Percentiles rank a stretch among this genome's conserved stretches.
phyloP scores from a whole-genome alignment of 1,140 invertebrate genomes.

The Asobara japonica region DNA sequence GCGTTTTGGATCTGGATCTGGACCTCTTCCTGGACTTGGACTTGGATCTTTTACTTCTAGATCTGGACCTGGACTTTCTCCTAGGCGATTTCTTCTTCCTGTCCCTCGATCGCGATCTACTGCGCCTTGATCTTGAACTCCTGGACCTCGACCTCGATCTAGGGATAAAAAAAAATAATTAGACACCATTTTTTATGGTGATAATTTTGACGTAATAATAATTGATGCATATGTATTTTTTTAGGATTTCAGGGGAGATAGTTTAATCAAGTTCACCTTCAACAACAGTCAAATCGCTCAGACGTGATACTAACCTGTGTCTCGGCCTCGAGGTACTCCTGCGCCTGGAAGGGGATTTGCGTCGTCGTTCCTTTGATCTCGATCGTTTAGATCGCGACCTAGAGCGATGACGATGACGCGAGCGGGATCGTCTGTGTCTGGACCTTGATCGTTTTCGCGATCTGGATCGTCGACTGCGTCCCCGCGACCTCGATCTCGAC shows the following conservation, averaged over 20 bases:
- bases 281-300: no score
- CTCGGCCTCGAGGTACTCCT: slow-evolving; percentile 58
- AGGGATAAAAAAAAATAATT: no score
- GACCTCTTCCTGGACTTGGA: slow-evolving; percentile 55
- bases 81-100: slow-evolving; percentile 60
- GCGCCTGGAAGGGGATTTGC: slow-evolving; percentile 60
- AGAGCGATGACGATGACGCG: slow-evolving; percentile 60
- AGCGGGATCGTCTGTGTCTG: slow-evolving; percentile 69
- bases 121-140: slow-evolving; percentile 69
- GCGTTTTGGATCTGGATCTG: slow-evolving; percentile 61
- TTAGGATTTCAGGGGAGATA: no score
- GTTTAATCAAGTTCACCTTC: no score
- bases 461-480: slow-evolving; percentile 65
- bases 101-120: slow-evolving; percentile 54
- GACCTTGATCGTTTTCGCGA: slow-evolving; percentile 70
- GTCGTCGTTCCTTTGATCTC: slow-evolving; percentile 64
- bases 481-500: slow-evolving; percentile 72
- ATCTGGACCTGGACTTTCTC: slow-evolving; percentile 61
- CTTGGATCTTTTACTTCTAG: slow-evolving; percentile 54
- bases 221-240: no score
- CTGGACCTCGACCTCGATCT: slow-evolving; percentile 58
- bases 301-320: no score
- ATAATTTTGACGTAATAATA: no score
- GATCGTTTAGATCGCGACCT: slow-evolving; percentile 66
- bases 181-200: no score